Evolutionary conservation across 2,888 invertebrate genomes (phyloP).

Genomic region (Smittia aterrima): DNA sequence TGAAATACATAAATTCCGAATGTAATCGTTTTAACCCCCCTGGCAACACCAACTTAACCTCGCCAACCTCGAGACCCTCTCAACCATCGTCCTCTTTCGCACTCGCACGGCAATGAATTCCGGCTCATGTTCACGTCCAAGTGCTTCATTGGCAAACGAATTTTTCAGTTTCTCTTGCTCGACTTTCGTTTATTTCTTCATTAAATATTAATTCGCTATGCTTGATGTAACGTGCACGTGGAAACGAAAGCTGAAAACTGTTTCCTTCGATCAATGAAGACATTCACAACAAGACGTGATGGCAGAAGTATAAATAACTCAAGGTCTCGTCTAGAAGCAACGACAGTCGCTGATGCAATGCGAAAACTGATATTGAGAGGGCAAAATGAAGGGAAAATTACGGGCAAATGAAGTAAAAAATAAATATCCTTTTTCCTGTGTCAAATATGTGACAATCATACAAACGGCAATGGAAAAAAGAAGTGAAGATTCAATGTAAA

Average conservation of each 20-base stretch:
- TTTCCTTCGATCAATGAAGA: neutral
- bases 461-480: slow-evolving; percentile 31
- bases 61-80: neutral
- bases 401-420: slow-evolving; percentile 40
- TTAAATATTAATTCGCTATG: slow-evolving; percentile 33
- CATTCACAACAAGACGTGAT: neutral
- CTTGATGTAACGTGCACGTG: slow-evolving; percentile 11
- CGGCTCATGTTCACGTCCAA: neutral
- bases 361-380: neutral
- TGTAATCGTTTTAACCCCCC: neutral
- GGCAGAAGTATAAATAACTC: too few relatives aligned
- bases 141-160: neutral
- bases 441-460: slow-evolving; percentile 41
- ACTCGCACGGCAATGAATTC: slow-evolving; percentile 1
- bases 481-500: slow-evolving; percentile 29
- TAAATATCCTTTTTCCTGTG: slow-evolving; percentile 40
- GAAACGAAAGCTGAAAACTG: neutral
- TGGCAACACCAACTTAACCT: neutral
- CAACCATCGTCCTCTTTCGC: neutral
- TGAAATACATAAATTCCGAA: slow-evolving; percentile 8
- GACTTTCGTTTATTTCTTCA: slow-evolving; percentile 29
- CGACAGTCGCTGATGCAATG: neutral
- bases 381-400: slow-evolving; percentile 23
- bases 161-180: neutral
- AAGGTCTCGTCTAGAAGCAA: too few relatives aligned